These are phyloP conservation scores for Conus betulinus DNA, from an alignment of 1,140 invertebrate species.

Conservation along the genomic window DNA sequence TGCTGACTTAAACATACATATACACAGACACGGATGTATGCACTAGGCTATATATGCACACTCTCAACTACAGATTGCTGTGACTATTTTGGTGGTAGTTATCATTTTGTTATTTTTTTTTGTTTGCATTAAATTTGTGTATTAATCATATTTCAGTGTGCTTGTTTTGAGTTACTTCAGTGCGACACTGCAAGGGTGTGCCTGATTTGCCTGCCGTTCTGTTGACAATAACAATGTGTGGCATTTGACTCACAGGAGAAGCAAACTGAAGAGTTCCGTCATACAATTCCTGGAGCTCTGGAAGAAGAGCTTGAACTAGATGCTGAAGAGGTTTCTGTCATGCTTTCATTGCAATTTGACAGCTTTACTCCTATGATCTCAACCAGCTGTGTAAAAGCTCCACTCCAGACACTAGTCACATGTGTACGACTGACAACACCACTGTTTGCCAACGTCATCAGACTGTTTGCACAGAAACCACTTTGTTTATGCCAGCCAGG, in stretches of 20 bases:
- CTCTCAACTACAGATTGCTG: no score
- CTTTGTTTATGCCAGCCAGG: background rate
- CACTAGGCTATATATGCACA: no score
- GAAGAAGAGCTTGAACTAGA: constrained; percentile 30
- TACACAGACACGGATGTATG: no score
- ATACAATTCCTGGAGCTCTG: constrained; percentile 17
- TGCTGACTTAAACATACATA: no score
- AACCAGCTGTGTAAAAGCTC: background rate
- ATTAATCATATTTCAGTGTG: no score
- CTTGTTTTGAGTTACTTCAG: no score
- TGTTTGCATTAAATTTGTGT: no score
- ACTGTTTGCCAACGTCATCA: background rate
- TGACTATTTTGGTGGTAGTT: no score
- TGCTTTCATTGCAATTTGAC: background rate
- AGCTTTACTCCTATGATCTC: background rate
- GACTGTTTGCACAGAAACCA: background rate
- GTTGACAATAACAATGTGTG: no score
- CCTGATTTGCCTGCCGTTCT: no score
- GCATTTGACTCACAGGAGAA: constrained; percentile 12
- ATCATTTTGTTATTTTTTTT: no score
- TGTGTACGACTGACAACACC: background rate
- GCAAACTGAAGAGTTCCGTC: constrained; percentile 26
- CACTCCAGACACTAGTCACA: background rate
- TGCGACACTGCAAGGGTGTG: no score
- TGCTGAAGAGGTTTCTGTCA: constrained; percentile 23